Conservation (phyloP, 1,140 invertebrate genomes). For the Micrasema longulum region DNA sequence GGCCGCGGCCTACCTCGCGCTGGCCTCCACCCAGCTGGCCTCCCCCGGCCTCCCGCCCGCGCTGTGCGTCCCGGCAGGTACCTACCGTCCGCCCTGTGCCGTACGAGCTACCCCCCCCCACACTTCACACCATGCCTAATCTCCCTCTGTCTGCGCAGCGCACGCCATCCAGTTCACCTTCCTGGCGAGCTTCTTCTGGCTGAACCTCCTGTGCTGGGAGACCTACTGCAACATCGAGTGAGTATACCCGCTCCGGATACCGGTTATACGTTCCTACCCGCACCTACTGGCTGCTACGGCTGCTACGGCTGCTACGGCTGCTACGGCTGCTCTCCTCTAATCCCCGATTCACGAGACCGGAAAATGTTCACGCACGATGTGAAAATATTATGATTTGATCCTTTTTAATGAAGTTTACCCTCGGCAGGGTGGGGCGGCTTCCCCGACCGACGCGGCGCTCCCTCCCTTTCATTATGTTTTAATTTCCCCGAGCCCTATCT, state of each 20-base stretch:
- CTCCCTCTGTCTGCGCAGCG: slow-evolving; percentile 60
- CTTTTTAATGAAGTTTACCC: slow-evolving; percentile 37
- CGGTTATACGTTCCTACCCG: too few species aligned
- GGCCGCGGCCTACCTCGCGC: slow-evolving; percentile 62
- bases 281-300: too few species aligned
- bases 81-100: too few species aligned
- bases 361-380: slow-evolving; percentile 34
- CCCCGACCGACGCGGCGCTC: background rate
- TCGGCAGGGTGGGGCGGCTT: too few species aligned
- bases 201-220: slow-evolving; percentile 76
- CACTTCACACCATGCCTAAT: too few species aligned
- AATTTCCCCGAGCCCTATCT: background rate
- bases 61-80: slow-evolving; percentile 21
- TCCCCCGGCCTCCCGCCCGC: slow-evolving; percentile 44
- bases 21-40: slow-evolving; percentile 64
- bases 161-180: slow-evolving; percentile 77
- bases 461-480: slow-evolving; percentile 7
- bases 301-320: background rate
- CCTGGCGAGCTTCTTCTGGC: slow-evolving; percentile 78
- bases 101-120: too few species aligned
- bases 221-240: slow-evolving; percentile 65
- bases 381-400: slow-evolving; percentile 36
- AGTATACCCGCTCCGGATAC: too few species aligned
- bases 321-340: slow-evolving; percentile 14
- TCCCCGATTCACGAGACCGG: slow-evolving; percentile 28